Percentiles rank a stretch among this genome's conserved stretches.
Conservation (phyloP, 2,113 vertebrate genomes). For the Jaculus jaculus region DNA sequence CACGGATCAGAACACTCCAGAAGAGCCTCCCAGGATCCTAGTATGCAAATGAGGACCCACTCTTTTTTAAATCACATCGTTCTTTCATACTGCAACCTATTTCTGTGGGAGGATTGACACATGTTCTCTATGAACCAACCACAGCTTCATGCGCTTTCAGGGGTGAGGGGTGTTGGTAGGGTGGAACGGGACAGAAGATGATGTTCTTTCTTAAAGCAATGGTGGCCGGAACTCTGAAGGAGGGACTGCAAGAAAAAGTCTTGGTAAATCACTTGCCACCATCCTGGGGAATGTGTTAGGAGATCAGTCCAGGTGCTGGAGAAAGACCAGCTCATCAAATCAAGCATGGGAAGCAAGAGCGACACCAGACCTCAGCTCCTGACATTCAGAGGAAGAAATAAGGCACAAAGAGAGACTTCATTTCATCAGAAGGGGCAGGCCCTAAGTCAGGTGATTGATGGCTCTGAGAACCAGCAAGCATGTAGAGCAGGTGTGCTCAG, state of each 20-base stretch:
- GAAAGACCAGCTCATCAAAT: not conserved
- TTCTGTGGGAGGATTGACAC: conserved; percentile 62
- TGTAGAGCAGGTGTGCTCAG: not conserved
- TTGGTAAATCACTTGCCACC: not conserved
- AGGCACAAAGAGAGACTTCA: not conserved
- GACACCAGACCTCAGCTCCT: not conserved
- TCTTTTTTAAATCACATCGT: conserved; percentile 46
- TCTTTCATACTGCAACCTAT: conserved; percentile 45
- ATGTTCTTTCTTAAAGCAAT: not conserved
- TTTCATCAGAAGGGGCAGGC: not conserved
- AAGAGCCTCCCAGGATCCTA: conserved; percentile 18
- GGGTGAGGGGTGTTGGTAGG: not conserved
- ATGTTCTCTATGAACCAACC: conserved; percentile 42
- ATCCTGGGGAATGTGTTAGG: not conserved
- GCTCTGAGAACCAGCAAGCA: not conserved
- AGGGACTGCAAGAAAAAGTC: not conserved
- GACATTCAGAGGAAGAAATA: not conserved
- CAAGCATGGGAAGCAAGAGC: not conserved
- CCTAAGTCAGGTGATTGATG: not conserved
- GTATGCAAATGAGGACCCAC: conserved; percentile 65
- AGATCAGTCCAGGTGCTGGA: not conserved
- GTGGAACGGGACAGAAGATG: not conserved
- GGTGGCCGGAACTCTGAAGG: not conserved
- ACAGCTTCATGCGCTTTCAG: not conserved
- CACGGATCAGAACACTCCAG: not conserved